These are phyloP conservation scores for Trichomalopsis sarcophagae DNA, from an alignment of 1,140 invertebrate genomes.

Conservation along the genomic window DNA sequence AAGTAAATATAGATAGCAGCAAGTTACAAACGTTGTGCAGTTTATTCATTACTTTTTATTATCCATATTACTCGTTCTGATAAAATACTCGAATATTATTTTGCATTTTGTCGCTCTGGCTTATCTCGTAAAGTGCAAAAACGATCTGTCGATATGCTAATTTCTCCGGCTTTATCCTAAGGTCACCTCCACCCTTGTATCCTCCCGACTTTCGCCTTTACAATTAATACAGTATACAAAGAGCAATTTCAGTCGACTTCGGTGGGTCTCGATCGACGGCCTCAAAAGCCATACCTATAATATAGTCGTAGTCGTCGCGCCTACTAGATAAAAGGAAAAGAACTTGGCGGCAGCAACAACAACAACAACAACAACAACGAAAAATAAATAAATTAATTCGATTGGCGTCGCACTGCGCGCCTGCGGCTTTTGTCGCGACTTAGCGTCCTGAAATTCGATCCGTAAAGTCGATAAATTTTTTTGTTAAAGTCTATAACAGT, in stretches of 20 bases:
- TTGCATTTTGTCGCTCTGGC: slow-evolving; percentile 33
- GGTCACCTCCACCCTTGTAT: background rate
- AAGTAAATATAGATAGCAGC: slow-evolving; percentile 39
- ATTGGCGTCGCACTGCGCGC: slow-evolving; percentile 40
- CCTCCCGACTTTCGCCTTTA: background rate
- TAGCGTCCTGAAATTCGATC: background rate
- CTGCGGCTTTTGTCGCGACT: background rate
- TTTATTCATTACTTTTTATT: slow-evolving; percentile 31
- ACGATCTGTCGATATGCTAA: slow-evolving; percentile 41
- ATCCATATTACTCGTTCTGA: background rate
- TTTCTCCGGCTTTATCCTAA: slow-evolving; percentile 4
- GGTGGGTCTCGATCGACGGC: background rate
- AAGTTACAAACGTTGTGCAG: slow-evolving; percentile 49
- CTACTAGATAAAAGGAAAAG: background rate
- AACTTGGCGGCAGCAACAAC: background rate
- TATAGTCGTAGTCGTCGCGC: background rate
- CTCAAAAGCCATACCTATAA: background rate
- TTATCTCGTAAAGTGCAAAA: slow-evolving; percentile 45
- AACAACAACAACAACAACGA: background rate
- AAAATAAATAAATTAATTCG: slow-evolving; percentile 26
- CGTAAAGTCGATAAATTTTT: slow-evolving; percentile 15
- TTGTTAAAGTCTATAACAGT: slow-evolving; percentile 29
- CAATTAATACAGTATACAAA: slow-evolving; percentile 40
- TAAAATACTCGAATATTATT: slow-evolving; percentile 38
- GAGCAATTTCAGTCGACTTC: slow-evolving; percentile 22